These are phyloP conservation scores for Agrotis segetum DNA, from an alignment of 2,888 invertebrate genomes.

Conservation along the genomic window DNA sequence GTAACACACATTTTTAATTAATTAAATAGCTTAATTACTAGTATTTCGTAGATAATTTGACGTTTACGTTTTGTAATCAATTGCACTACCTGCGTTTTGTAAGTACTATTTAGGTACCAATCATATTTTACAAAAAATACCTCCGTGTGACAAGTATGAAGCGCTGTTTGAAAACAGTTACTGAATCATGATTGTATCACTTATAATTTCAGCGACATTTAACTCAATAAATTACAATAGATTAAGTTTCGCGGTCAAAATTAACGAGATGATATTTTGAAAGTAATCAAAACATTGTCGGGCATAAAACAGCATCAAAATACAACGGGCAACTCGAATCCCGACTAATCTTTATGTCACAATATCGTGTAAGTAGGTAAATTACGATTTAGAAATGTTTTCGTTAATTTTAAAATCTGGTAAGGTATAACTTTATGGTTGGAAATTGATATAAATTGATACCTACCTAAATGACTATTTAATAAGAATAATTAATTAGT, in stretches of 20 bases:
- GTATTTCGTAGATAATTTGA: neutral
- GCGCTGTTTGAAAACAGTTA: neutral
- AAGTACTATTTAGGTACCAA: neutral
- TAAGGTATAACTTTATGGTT: conserved; percentile 4
- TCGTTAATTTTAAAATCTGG: conserved; percentile 35
- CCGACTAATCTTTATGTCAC: conserved; percentile 71
- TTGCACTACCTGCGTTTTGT: neutral
- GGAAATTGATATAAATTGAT: conserved; percentile 10
- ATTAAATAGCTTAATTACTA: conserved; percentile 20
- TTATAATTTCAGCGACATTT: conserved; percentile 34
- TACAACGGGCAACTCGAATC: conserved; percentile 57
- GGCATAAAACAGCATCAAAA: conserved; percentile 70
- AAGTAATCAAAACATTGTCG: conserved; percentile 77
- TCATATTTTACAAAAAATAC: neutral
- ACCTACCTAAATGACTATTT: neutral
- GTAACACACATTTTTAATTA: conserved; percentile 35
- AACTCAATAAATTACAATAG: conserved; percentile 41
- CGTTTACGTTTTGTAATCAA: neutral
- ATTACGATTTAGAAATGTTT: conserved; percentile 56
- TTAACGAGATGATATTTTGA: conserved; percentile 72
- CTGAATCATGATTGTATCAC: neutral
- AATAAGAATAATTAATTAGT: too few relatives aligned
- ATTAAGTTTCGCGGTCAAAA: conserved; percentile 56
- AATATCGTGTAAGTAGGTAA: conserved; percentile 64
- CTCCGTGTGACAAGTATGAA: neutral